These are phyloP conservation scores for Bradypodion ventrale DNA, from an alignment of 2,797 vertebrate genomes.

Conservation along the genomic window DNA sequence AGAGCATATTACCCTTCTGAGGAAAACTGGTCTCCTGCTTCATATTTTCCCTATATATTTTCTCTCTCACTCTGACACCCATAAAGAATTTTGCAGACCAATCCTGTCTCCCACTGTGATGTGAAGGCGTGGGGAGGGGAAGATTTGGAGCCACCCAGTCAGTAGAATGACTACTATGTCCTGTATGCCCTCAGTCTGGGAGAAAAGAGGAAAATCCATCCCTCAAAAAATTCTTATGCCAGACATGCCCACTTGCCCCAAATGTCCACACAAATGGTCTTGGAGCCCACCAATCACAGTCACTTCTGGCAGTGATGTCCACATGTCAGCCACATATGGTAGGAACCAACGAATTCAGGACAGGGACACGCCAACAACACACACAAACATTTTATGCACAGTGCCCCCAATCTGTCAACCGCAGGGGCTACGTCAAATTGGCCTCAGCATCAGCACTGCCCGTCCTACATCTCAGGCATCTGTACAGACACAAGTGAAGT, in stretches of 20 bases:
- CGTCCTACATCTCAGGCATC: no score
- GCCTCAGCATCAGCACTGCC: no score
- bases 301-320: background rate
- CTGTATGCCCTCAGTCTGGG: background rate
- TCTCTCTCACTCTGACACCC: background rate
- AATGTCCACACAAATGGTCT: background rate
- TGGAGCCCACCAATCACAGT: background rate
- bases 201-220: background rate
- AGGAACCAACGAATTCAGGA: background rate
- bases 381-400: background rate
- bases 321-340: background rate
- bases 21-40: conserved; percentile 24
- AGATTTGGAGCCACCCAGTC: background rate
- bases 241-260: background rate
- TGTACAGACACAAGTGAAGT: background rate
- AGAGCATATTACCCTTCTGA: background rate
- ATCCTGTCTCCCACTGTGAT: background rate
- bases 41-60: conserved; percentile 38
- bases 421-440: background rate
- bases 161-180: background rate
- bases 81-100: background rate
- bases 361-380: background rate
- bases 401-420: background rate
- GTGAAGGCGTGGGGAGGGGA: background rate
- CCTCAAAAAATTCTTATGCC: background rate